Base-by-base conservation (phyloP, 2,113 vertebrate species). In the Cyrtonyx montezumae region DNA sequence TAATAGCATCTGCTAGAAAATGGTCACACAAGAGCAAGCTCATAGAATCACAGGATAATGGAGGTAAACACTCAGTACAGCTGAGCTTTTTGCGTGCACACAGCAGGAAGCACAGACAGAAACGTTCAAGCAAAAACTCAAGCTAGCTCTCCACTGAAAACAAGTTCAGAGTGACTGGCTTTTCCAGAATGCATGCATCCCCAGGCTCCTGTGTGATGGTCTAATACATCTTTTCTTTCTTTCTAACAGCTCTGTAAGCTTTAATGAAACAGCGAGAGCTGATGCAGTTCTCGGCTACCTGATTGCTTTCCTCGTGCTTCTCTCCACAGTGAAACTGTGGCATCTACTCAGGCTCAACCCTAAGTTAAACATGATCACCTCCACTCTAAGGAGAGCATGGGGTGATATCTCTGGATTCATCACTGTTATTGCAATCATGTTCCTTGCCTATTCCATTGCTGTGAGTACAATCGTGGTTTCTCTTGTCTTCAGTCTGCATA, bases 261-360 rank as follows among this genome's bases (percentile, higher is more conserved):
- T 99, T 96, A 97, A 98, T 56, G 98, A 99, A 96, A 99, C 99
- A 3, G 99, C 98, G 2, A 97, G 96, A 53, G 98, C 98, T 2
- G 99, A 99, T 32, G 97, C 98, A 34, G 97, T 97, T 77, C 98
- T 99, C 73, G 99, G 99, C 67, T 99, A 99, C 97, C 97, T 99
- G 90, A 98, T 99, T 65, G 99, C 99, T 7, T 99, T 99, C 97
- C 96, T 99, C 84, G 99, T 99, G 70, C 98, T 99, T 66, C 97
- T 99, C 90, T 98, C 99, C 87, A 99, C 98, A 7, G 95, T 99
- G 92, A 99, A 99, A 94, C 96, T 99, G 88, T 99, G 99, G 99
- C 99, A 99, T 88, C 98, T 99, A 86, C 96, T 99, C 96, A 98
- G 99, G 93, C 95, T 99, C 92, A 99, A 99, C 93, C 98, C 99